Percentiles rank a stretch among this genome's conserved stretches.
These are phyloP conservation scores for Philonicus albiceps DNA, from an alignment of 2,888 invertebrate genomes.

Conservation along the genomic window DNA sequence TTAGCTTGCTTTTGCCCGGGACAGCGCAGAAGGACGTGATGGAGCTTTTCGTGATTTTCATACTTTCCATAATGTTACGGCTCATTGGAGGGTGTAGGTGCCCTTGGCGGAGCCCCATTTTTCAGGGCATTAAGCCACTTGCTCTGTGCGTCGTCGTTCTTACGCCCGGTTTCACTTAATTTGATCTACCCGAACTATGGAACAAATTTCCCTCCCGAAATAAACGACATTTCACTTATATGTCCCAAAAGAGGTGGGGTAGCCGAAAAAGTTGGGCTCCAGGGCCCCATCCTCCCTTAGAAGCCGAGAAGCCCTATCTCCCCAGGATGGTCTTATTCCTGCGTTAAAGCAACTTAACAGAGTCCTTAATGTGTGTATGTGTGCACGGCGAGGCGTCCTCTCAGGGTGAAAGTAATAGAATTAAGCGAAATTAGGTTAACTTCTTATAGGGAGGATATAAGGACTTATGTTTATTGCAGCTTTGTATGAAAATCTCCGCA, in stretches of 20 bases:
- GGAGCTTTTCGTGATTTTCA: not conserved
- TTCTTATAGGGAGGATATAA: slow-evolving; percentile 44
- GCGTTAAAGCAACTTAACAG: slow-evolving; percentile 38
- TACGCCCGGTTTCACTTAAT: slow-evolving; percentile 34
- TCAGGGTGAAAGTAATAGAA: slow-evolving; percentile 43
- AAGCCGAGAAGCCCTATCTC: not conserved
- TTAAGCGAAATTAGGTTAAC: slow-evolving; percentile 46
- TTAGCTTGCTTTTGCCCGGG: not conserved
- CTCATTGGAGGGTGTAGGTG: slow-evolving; percentile 15
- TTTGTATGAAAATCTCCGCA: slow-evolving; percentile 41
- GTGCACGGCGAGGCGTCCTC: not conserved
- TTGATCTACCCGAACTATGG: not conserved
- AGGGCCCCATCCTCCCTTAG: not conserved
- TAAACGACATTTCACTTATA: slow-evolving; percentile 39
- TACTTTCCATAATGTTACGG: slow-evolving; percentile 15
- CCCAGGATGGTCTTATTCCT: not conserved
- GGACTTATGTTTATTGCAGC: slow-evolving; percentile 44
- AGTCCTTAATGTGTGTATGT: slow-evolving; percentile 37
- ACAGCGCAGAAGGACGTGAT: not conserved
- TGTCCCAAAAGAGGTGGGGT: slow-evolving; percentile 16
- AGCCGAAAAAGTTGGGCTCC: not conserved
- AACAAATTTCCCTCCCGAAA: slow-evolving; percentile 32
- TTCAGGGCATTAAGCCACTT: slow-evolving; percentile 23
- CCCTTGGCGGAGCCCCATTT: slow-evolving; percentile 17
- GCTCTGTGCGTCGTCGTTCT: slow-evolving; percentile 33